Percentiles rank a stretch among this genome's conserved stretches.
Evolutionary conservation across 2,113 vertebrate species (phyloP).

Genomic region (Phodopus roborovskii): DNA sequence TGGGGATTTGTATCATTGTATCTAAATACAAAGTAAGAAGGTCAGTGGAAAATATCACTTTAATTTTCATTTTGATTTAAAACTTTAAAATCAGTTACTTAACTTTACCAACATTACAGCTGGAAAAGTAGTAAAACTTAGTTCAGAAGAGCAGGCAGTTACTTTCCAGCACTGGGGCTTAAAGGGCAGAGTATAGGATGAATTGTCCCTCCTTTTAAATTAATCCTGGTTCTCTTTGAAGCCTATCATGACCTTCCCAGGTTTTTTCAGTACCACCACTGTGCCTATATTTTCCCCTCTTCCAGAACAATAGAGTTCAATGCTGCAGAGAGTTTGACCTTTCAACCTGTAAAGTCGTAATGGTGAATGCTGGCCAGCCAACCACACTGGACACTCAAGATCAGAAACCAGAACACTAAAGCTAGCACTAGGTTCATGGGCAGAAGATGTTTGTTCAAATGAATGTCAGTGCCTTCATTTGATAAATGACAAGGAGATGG

Average conservation of each 20-base stretch:
- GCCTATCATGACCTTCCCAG: constrained; percentile 63
- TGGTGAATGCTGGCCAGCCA: constrained; percentile 50
- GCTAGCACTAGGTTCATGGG: neutral
- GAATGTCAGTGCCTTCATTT: neutral
- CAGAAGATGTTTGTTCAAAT: constrained; percentile 27
- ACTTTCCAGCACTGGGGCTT: constrained; percentile 80
- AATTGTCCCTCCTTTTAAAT: constrained; percentile 21
- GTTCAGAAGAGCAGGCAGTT: constrained; percentile 73
- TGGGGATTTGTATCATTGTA: too few species aligned
- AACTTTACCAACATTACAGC: constrained; percentile 75
- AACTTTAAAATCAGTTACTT: constrained; percentile 37
- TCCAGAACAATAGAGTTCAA: constrained; percentile 62
- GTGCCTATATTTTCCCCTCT: constrained; percentile 57
- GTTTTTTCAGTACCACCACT: constrained; percentile 61
- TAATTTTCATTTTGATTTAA: constrained; percentile 50
- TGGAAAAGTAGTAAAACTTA: constrained; percentile 75
- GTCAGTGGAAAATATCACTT: neutral
- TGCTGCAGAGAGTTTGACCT: constrained; percentile 60
- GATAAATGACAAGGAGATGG: neutral
- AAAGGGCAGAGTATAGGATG: constrained; percentile 52
- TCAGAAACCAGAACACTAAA: constrained; percentile 39
- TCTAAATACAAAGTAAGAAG: neutral
- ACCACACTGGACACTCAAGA: neutral
- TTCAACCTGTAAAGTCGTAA: constrained; percentile 59
- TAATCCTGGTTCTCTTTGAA: constrained; percentile 67